These are phyloP conservation scores for Melieria picta DNA, from an alignment of 2,888 invertebrate species.

Conservation along the genomic window DNA sequence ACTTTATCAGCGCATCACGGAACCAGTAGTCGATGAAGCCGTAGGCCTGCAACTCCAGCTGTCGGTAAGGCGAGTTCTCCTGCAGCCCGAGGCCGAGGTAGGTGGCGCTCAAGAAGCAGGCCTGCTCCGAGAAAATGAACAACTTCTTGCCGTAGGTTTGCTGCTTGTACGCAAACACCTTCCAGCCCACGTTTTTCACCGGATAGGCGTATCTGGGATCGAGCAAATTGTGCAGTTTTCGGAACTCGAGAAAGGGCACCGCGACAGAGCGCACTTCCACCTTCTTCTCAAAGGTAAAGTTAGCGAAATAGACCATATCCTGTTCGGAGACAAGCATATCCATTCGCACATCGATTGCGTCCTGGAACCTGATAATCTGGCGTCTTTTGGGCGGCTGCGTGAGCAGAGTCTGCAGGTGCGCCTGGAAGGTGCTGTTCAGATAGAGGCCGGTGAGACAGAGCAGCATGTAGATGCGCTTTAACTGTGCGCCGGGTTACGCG, in stretches of 20 bases:
- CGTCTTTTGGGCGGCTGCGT: too few species aligned
- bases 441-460: slow-evolving; percentile 45
- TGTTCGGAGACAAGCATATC: slow-evolving; percentile 39
- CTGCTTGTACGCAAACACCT: slow-evolving; percentile 45
- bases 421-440: slow-evolving; percentile 46
- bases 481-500: neutral
- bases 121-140: slow-evolving; percentile 47
- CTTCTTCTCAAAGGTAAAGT: neutral
- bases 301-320: slow-evolving; percentile 1
- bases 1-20: neutral
- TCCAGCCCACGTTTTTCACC: slow-evolving; percentile 46
- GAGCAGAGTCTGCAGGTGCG: slow-evolving; percentile 47
- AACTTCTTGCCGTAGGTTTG: slow-evolving; percentile 47
- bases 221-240: slow-evolving; percentile 38
- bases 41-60: slow-evolving; percentile 43
- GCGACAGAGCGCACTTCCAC: neutral
- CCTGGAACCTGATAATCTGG: slow-evolving; percentile 47
- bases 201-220: slow-evolving; percentile 48
- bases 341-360: slow-evolving; percentile 37
- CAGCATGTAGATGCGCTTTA: slow-evolving; percentile 43
- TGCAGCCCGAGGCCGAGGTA: slow-evolving; percentile 41
- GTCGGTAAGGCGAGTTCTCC: slow-evolving; percentile 42
- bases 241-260: slow-evolving; percentile 22
- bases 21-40: slow-evolving; percentile 49
- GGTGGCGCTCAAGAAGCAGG: slow-evolving; percentile 38